phyloP scores from a whole-genome alignment of 2,113 vertebrate genomes.

The Barbus barbus region DNA sequence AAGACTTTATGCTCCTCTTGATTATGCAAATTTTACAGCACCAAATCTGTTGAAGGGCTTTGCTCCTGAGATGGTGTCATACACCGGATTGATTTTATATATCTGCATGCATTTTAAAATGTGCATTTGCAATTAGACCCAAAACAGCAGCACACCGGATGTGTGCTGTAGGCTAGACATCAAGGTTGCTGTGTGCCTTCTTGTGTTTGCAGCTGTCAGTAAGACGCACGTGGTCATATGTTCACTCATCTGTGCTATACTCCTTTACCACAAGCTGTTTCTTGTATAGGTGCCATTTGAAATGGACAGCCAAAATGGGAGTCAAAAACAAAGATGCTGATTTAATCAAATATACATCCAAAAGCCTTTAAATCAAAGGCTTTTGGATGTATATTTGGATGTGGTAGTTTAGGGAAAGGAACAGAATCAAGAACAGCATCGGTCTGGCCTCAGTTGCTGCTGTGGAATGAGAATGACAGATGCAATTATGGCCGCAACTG shows the following conservation, averaged over 20 bases:
- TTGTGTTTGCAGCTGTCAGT: slow-evolving; percentile 19
- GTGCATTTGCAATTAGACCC: not conserved
- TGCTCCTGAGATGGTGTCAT: not conserved
- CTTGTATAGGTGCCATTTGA: not conserved
- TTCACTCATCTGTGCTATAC: not conserved
- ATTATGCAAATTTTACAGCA: slow-evolving; percentile 19
- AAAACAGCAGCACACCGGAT: not conserved
- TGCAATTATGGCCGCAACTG: slow-evolving; percentile 56
- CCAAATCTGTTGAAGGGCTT: slow-evolving; percentile 9
- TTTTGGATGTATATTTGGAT: slow-evolving; percentile 34
- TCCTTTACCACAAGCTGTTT: not conserved
- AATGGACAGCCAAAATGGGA: not conserved
- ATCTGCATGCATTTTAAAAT: slow-evolving; percentile 10
- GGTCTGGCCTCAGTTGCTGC: slow-evolving; percentile 42
- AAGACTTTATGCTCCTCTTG: slow-evolving; percentile 20
- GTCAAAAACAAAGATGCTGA: no score
- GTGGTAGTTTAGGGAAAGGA: slow-evolving; percentile 11
- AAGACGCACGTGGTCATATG: slow-evolving; percentile 8
- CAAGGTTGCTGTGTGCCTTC: slow-evolving; percentile 3
- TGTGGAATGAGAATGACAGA: slow-evolving; percentile 50
- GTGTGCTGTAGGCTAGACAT: not conserved
- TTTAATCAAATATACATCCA: no score
- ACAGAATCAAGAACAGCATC: not conserved
- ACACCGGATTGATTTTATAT: not conserved
- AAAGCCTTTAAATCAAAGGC: not conserved